Percentiles rank a stretch among this genome's conserved stretches.
Conservation (phyloP, 2,797 vertebrate species). For the Amblyraja radiata region DNA sequence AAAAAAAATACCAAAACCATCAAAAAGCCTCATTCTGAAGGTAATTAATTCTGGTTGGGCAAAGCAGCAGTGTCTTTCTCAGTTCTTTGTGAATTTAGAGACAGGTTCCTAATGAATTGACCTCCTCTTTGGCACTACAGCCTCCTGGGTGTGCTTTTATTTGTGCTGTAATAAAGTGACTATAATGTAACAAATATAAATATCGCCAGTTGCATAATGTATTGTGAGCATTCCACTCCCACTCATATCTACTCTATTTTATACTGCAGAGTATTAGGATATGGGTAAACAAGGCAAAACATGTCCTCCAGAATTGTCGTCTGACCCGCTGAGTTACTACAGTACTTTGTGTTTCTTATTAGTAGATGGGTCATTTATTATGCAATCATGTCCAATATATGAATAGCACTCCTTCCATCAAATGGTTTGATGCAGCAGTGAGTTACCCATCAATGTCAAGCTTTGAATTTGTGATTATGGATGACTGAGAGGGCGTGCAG, state of each 20-base stretch:
- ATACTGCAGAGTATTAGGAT: neutral
- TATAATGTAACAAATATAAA: neutral
- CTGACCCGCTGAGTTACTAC: too few species aligned
- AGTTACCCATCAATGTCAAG: neutral
- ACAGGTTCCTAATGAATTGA: slow-evolving; percentile 49
- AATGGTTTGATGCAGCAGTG: neutral
- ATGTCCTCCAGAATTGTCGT: too few species aligned
- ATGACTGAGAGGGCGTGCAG: too few species aligned
- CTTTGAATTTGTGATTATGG: too few species aligned
- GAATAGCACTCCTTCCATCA: too few species aligned
- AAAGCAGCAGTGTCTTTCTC: slow-evolving; percentile 50
- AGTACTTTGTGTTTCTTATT: too few species aligned
- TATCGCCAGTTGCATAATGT: neutral
- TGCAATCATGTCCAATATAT: neutral
- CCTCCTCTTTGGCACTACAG: slow-evolving; percentile 43
- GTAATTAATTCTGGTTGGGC: slow-evolving; percentile 57
- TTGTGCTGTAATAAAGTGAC: slow-evolving; percentile 33
- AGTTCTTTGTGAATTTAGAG: slow-evolving; percentile 49
- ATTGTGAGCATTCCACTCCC: neutral
- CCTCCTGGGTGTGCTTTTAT: slow-evolving; percentile 45
- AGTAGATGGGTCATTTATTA: neutral
- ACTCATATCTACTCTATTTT: neutral
- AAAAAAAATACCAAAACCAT: slow-evolving; percentile 58
- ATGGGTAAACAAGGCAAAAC: too few species aligned
- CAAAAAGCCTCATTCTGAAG: slow-evolving; percentile 61